A percentile compares a stretch with the other conserved stretches of the same genome.
Conservation (phyloP, 1,140 invertebrate genomes). For the Apis laboriosa region DNA sequence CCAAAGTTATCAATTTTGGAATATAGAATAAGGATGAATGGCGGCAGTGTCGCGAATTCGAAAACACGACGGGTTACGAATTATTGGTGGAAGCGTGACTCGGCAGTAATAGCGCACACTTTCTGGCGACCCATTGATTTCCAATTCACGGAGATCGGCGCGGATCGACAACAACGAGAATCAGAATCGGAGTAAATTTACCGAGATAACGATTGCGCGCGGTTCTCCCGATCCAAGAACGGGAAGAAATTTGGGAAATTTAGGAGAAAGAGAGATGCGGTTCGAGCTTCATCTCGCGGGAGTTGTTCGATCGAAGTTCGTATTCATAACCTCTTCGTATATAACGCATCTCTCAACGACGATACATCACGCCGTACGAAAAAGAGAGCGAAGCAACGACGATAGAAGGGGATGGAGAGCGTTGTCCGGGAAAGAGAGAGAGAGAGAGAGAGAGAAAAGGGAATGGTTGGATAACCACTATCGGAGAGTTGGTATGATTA, state of each 20-base stretch:
- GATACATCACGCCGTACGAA: conserved; percentile 73
- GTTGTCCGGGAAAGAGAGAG: conserved; percentile 30
- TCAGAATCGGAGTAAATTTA: no score
- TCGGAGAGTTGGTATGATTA: conserved; percentile 79
- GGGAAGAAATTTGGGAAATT: not conserved
- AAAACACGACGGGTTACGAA: conserved; percentile 57
- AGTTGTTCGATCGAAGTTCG: conserved; percentile 53
- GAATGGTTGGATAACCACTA: conserved; percentile 76
- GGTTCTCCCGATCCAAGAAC: not conserved
- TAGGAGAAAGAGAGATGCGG: not conserved
- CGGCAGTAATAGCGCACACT: conserved; percentile 38
- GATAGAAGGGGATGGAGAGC: conserved; percentile 60
- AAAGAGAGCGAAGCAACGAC: conserved; percentile 60
- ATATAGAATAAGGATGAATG: conserved; percentile 18
- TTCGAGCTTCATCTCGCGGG: conserved; percentile 33
- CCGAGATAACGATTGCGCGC: no score
- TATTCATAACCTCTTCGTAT: conserved; percentile 74
- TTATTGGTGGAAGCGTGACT: conserved; percentile 65
- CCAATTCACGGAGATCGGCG: conserved; percentile 50
- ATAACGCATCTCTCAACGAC: conserved; percentile 73
- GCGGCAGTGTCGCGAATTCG: conserved; percentile 28
- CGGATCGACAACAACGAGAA: not conserved
- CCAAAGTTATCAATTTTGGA: not conserved
- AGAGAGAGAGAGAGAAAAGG: conserved; percentile 32
- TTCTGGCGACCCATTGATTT: conserved; percentile 63